Conservation (phyloP, 2,113 vertebrate species). For the Bubo scandiacus region DNA sequence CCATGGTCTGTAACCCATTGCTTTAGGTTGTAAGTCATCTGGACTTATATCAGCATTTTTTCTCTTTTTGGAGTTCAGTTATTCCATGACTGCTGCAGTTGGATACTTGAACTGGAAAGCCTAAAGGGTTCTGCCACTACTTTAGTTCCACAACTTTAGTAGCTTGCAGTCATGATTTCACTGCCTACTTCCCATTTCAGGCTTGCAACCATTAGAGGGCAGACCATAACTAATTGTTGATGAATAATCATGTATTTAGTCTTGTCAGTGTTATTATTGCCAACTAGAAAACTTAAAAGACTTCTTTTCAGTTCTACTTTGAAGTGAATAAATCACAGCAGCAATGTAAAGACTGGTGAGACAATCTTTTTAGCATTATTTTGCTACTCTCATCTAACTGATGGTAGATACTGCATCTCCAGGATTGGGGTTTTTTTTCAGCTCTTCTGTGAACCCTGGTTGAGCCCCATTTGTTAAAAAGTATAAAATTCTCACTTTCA, state of each 20-base stretch:
- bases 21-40: background rate
- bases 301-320: background rate
- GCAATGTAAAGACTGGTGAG: background rate
- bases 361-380: background rate
- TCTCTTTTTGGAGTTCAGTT: background rate
- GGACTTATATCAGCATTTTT: background rate
- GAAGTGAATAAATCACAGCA: background rate
- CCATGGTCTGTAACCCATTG: background rate
- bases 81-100: background rate
- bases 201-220: slow-evolving; percentile 31
- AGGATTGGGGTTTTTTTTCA: background rate
- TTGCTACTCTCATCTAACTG: background rate
- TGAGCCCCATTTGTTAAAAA: background rate
- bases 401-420: background rate
- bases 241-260: background rate
- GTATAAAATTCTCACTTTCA: background rate
- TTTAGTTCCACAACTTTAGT: background rate
- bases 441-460: background rate
- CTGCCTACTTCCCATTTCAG: background rate
- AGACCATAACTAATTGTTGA: slow-evolving; percentile 4
- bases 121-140: background rate
- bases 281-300: background rate
- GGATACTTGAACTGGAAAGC: background rate
- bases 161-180: background rate
- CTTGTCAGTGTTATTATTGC: background rate